phyloP scores from a whole-genome alignment of 2,113 vertebrate genomes.

The Alligator mississippiensis region DNA sequence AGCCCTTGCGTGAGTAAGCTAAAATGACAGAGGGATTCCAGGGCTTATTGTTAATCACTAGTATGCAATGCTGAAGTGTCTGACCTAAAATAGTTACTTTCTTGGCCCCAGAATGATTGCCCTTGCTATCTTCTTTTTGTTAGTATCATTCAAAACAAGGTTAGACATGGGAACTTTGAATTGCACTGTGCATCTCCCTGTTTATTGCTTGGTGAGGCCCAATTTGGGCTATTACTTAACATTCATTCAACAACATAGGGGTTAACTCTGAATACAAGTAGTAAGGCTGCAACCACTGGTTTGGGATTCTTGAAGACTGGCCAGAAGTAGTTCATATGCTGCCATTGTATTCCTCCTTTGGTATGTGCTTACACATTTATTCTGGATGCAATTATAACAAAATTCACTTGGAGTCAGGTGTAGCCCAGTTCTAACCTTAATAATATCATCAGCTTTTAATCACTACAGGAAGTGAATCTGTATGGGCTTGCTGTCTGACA shows the following conservation, averaged over 20 bases:
- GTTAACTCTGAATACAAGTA: constrained; percentile 33
- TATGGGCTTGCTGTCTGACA: background rate
- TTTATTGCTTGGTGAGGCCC: constrained; percentile 17
- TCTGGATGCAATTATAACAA: background rate
- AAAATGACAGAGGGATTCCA: background rate
- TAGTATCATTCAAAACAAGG: background rate
- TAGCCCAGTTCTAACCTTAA: background rate
- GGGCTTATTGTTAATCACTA: background rate
- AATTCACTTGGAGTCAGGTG: constrained; percentile 14
- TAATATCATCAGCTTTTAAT: constrained; percentile 13
- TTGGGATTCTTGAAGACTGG: constrained; percentile 19
- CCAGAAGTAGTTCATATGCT: constrained; percentile 9
- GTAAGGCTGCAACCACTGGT: constrained; percentile 20
- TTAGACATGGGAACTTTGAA: background rate
- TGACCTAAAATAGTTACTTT: background rate
- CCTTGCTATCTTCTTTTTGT: background rate
- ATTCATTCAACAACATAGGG: constrained; percentile 20
- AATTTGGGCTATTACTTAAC: constrained; percentile 26
- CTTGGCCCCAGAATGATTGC: background rate
- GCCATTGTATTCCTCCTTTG: background rate
- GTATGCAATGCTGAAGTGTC: background rate
- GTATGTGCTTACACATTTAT: background rate
- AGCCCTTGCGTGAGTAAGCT: background rate
- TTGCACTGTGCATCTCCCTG: background rate
- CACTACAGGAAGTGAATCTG: background rate